A percentile compares a stretch with the other conserved stretches of the same genome.
These are phyloP conservation scores for Metallyticus violacea DNA, from an alignment of 2,888 invertebrate genomes.

Conservation along the genomic window DNA sequence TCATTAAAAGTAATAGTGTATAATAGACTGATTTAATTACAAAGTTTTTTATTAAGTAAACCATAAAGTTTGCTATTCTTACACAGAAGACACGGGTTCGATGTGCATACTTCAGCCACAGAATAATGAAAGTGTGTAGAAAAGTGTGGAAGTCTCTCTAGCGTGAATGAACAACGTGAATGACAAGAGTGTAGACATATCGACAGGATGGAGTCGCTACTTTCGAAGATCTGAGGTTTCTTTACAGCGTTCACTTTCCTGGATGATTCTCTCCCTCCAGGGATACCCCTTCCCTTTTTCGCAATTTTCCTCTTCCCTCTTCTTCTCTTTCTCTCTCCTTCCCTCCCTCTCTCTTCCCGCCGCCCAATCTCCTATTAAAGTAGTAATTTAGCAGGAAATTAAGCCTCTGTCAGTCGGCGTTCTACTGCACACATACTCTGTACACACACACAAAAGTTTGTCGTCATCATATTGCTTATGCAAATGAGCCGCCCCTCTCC, in stretches of 20 bases:
- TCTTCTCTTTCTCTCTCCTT: conserved; percentile 27
- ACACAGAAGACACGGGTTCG: too few relatives aligned
- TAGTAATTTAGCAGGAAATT: conserved; percentile 38
- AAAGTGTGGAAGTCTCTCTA: too few relatives aligned
- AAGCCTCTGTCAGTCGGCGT: conserved; percentile 22
- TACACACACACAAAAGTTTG: conserved; percentile 14
- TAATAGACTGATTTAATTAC: too few relatives aligned
- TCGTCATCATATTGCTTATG: conserved; percentile 30
- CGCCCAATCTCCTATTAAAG: conserved; percentile 37
- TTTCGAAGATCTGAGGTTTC: not conserved
- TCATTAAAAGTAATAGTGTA: too few relatives aligned
- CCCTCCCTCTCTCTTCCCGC: conserved; percentile 33
- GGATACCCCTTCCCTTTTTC: not conserved
- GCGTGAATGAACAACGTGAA: too few relatives aligned
- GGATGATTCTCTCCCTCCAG: not conserved
- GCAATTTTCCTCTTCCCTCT: not conserved
- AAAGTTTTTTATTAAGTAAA: too few relatives aligned
- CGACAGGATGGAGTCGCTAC: not conserved
- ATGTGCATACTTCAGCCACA: too few relatives aligned
- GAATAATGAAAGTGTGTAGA: too few relatives aligned
- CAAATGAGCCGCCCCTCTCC: conserved; percentile 20
- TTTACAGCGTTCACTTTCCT: not conserved
- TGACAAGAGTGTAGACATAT: not conserved
- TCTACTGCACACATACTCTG: conserved; percentile 1
- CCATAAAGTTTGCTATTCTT: too few relatives aligned